These are phyloP conservation scores for Harpagifer antarcticus DNA, from an alignment of 2,797 vertebrate species.

Conservation along the genomic window DNA sequence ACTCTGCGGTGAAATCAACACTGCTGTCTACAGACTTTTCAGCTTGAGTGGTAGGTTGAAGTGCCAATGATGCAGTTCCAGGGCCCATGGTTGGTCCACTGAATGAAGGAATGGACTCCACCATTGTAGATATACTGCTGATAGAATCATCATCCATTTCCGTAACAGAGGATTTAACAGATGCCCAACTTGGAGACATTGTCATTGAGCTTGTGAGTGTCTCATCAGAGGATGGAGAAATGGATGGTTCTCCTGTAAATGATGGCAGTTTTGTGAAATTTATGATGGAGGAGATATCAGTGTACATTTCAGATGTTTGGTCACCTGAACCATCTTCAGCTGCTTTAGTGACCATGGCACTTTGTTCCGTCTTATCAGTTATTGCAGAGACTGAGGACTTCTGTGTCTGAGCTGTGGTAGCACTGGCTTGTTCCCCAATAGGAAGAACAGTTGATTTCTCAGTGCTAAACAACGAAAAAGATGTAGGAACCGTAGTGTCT, in stretches of 20 bases:
- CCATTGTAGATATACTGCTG: background rate
- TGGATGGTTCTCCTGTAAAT: background rate
- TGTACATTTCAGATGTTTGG: constrained; percentile 8
- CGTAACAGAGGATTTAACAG: background rate
- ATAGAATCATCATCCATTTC: background rate
- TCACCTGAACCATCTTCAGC: constrained; percentile 42
- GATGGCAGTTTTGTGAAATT: background rate
- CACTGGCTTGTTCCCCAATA: background rate
- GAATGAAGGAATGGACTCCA: background rate
- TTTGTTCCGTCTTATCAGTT: background rate
- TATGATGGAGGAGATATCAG: background rate
- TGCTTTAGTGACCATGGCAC: background rate
- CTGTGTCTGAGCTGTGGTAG: constrained; percentile 17
- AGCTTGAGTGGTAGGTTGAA: rapidly evolving
- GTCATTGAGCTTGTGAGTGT: background rate
- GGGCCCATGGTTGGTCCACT: background rate
- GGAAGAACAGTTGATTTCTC: constrained; percentile 11
- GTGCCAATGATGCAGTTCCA: background rate
- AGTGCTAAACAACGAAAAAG: constrained; percentile 26
- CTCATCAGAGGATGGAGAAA: background rate
- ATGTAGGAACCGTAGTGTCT: background rate
- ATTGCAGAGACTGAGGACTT: background rate
- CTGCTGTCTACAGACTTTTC: background rate
- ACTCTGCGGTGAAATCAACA: background rate
- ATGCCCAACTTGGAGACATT: background rate